Conservation (phyloP, 2,888 invertebrate genomes). For the Ganaspis brasiliensis region DNA sequence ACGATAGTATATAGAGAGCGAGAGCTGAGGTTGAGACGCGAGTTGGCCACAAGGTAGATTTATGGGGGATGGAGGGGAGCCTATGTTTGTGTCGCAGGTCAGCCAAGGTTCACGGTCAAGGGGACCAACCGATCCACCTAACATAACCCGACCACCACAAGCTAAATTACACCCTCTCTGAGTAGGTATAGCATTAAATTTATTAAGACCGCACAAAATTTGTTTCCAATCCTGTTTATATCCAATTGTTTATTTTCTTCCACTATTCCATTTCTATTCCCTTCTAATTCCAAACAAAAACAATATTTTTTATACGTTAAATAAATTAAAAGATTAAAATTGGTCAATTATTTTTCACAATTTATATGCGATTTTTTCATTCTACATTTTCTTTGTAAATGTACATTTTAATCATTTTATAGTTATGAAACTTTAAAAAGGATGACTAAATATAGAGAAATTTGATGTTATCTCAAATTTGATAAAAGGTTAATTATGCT, state of each 20-base stretch:
- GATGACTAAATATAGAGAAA: too few relatives aligned
- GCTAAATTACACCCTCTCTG: slow-evolving; percentile 69
- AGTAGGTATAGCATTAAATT: slow-evolving; percentile 51
- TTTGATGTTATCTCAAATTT: too few relatives aligned
- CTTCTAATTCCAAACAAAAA: background rate
- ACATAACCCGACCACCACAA: slow-evolving; percentile 68
- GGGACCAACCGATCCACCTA: slow-evolving; percentile 67
- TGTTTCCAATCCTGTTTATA: background rate
- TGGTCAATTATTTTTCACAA: too few relatives aligned
- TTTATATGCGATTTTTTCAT: too few relatives aligned
- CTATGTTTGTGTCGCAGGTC: slow-evolving; percentile 78
- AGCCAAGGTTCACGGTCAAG: slow-evolving; percentile 78
- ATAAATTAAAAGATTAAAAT: too few relatives aligned
- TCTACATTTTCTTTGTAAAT: too few relatives aligned
- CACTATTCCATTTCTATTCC: background rate
- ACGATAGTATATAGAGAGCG: slow-evolving; percentile 38
- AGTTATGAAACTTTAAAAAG: too few relatives aligned
- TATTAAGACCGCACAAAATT: slow-evolving; percentile 49
- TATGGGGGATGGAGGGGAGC: slow-evolving; percentile 71
- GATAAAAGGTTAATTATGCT: too few relatives aligned
- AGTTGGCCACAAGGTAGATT: slow-evolving; percentile 75
- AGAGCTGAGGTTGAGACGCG: slow-evolving; percentile 62
- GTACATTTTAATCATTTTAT: too few relatives aligned
- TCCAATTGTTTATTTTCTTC: background rate
- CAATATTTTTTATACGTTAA: too few relatives aligned